phyloP scores from a whole-genome alignment of 2,797 vertebrate species.

The Gallirallus australis region DNA sequence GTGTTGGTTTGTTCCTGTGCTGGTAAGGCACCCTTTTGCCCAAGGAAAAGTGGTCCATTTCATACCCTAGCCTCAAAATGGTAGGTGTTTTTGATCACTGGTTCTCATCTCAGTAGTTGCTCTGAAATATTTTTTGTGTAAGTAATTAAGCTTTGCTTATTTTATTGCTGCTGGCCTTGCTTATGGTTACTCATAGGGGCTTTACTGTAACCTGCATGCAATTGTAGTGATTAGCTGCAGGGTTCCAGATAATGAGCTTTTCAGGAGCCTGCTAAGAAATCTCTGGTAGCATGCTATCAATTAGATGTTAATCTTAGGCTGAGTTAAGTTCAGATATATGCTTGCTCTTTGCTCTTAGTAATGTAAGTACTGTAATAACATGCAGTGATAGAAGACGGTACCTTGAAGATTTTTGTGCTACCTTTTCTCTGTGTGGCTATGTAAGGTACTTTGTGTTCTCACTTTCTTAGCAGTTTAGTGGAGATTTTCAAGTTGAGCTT shows the following conservation, averaged over 20 bases:
- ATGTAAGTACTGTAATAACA: background rate
- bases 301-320: background rate
- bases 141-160: background rate
- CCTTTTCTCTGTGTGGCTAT: background rate
- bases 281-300: background rate
- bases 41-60: background rate
- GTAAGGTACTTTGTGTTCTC: background rate
- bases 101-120: background rate
- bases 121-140: background rate
- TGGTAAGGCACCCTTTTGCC: background rate
- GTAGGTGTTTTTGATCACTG: background rate
- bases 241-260: background rate
- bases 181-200: background rate
- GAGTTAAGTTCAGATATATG: background rate
- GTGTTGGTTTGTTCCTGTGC: background rate
- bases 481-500: background rate
- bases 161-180: background rate
- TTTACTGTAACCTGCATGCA: background rate
- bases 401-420: background rate
- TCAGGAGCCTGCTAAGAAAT: background rate
- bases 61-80: background rate
- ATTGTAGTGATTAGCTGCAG: background rate
- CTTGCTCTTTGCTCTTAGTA: conserved; percentile 27
- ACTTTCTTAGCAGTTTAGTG: background rate
- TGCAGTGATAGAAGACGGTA: background rate